Conservation (phyloP, 2,113 vertebrate species). For the Pelusios castaneus region DNA sequence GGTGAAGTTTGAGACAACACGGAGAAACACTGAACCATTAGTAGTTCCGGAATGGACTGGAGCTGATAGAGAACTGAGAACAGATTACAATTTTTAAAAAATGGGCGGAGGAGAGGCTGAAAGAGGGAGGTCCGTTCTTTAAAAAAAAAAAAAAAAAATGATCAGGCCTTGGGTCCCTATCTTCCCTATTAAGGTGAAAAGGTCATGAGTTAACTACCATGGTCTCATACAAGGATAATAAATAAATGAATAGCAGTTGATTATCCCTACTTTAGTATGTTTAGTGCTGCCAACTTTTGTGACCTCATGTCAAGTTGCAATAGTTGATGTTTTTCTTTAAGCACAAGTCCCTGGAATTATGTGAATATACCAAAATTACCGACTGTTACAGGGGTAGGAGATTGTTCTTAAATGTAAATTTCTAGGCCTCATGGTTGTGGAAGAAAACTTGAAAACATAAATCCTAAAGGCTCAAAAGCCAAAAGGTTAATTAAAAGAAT, state of each 20-base stretch:
- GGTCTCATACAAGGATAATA: not conserved
- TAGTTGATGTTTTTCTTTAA: not conserved
- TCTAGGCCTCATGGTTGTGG: not conserved
- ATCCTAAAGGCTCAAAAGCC: not conserved
- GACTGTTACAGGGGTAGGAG: no score
- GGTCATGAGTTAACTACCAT: not conserved
- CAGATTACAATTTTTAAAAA: constrained; percentile 10
- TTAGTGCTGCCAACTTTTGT: constrained; percentile 5
- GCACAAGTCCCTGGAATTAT: not conserved
- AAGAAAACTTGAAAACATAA: not conserved
- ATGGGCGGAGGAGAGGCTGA: constrained; percentile 22
- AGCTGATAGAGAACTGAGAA: constrained; percentile 30
- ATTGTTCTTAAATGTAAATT: not conserved
- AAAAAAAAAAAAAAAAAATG: not conserved
- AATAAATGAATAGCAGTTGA: not conserved
- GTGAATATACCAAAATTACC: not conserved
- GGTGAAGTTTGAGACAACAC: not conserved
- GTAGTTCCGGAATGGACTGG: not conserved
- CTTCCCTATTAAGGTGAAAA: not conserved
- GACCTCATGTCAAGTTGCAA: not conserved
- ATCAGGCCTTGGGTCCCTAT: not conserved
- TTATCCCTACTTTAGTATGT: not conserved
- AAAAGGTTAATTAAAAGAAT: not conserved
- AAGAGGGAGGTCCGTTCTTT: not conserved
- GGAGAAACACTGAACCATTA: not conserved